Conservation (phyloP, 2,113 vertebrate genomes). For the Heterotis niloticus region DNA sequence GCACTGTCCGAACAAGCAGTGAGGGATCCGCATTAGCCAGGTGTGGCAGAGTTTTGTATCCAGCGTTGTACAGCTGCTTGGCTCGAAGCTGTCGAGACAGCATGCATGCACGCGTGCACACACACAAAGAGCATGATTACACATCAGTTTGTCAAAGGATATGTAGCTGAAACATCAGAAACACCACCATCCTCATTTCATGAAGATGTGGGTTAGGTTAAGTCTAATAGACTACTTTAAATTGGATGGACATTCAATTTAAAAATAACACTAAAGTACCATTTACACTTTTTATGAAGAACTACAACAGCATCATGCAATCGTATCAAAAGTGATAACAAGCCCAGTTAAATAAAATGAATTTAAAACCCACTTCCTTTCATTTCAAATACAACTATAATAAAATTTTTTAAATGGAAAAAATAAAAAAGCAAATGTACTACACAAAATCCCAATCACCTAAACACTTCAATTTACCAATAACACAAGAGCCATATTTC, state of each 20-base stretch:
- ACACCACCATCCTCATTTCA: not conserved
- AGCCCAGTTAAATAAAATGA: no score
- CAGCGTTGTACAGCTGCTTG: conserved; percentile 81
- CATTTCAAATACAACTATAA: no score
- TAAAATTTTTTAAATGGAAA: no score
- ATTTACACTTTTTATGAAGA: not conserved
- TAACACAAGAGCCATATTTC: no score
- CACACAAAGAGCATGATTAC: not conserved
- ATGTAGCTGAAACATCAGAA: not conserved
- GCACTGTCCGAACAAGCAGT: conserved; percentile 64
- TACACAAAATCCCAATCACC: no score
- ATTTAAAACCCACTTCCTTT: no score
- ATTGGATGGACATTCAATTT: no score
- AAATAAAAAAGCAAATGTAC: no score
- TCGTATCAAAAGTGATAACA: no score
- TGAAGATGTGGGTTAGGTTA: conserved; percentile 1
- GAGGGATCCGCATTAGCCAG: conserved; percentile 81
- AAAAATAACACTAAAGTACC: not conserved
- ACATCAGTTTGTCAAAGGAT: not conserved
- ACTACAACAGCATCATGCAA: not conserved
- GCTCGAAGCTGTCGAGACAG: conserved; percentile 74
- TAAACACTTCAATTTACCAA: no score
- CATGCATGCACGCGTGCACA: not conserved
- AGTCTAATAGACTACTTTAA: not conserved
- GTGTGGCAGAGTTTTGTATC: conserved; percentile 79